Evolutionary conservation across 2,888 invertebrate genomes (phyloP), one percentile per base, ranked within the genome.

Genomic region (Eristalinus sepulchralis): DNA sequence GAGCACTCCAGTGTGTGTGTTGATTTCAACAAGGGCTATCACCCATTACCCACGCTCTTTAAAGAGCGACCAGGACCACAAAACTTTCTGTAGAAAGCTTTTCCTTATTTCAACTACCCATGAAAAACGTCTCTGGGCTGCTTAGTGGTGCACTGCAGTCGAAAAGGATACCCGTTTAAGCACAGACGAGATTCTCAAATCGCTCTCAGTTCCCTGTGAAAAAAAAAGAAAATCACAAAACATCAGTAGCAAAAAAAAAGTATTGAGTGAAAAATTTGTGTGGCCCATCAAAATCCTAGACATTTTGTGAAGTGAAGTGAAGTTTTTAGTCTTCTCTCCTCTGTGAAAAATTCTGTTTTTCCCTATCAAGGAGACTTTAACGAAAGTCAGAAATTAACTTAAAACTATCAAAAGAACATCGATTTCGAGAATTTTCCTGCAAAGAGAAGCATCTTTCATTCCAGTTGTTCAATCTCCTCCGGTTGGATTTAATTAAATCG

Each of bases 61-160:
- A 17, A 17, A 47, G 17, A 47, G 17, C n/a, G 47, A 17, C 47
- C n/a, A 17, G 11, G n/a, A 17, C 6, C 17, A 1, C n/a, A 0
- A 13, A 13, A 47, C 60, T 67, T 57, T 67, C 60, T 13, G 5
- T 13, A 17, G 36, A 67, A 34, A 83, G 83, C 83, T 81, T 76
- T 71, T 66, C 17, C 27, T 27, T 3, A 39, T 70, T 75, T 72
- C 33, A 53, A 71, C 84, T 75, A 72, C 53, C 59, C 68, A 27
- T 77, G 59, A 77, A 5, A n/a, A 27, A 47, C 2, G 8, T 47
- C 47, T 47, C 47, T 59, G 57, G 39, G 67, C 68, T 78, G 77
- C 64, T 77, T 72, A 62, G 68, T 85, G 82, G 82, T 85, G 82
- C 85, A 85, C 77, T 85, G 85, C 85, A 85, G 85, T 85, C 77